Evolutionary conservation across 2,797 vertebrate species (phyloP).

Genomic region (Etheostoma nigrum): DNA sequence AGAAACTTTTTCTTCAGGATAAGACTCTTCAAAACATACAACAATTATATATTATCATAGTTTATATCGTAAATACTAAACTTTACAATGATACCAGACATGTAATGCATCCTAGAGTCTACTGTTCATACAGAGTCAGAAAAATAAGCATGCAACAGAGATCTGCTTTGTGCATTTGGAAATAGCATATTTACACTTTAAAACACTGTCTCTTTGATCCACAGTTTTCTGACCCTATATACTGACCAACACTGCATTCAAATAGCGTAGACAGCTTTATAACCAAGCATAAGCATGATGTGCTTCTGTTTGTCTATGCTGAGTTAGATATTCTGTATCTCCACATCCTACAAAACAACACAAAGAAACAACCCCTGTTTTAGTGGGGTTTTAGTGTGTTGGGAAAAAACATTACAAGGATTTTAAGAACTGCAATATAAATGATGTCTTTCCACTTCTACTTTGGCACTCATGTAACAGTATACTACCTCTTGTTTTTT

Average conservation of each 20-base stretch:
- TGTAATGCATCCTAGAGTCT: slow-evolving; percentile 77
- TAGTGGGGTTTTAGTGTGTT: slow-evolving; percentile 48
- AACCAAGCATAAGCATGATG: slow-evolving; percentile 35
- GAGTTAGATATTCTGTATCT: slow-evolving; percentile 44
- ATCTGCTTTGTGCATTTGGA: slow-evolving; percentile 80
- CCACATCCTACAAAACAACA: slow-evolving; percentile 65
- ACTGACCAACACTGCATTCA: slow-evolving; percentile 31
- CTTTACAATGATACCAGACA: slow-evolving; percentile 80
- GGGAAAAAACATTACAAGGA: slow-evolving; percentile 58
- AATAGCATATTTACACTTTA: slow-evolving; percentile 64
- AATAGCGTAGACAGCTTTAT: slow-evolving; percentile 33
- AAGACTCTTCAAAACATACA: slow-evolving; percentile 70
- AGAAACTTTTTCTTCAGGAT: slow-evolving; percentile 49
- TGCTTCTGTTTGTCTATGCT: slow-evolving; percentile 44
- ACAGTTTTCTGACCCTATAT: slow-evolving; percentile 63
- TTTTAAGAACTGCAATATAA: slow-evolving; percentile 66
- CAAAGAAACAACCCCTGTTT: slow-evolving; percentile 44
- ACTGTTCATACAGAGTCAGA: slow-evolving; percentile 75
- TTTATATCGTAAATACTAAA: slow-evolving; percentile 75
- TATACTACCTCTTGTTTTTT: slow-evolving; percentile 59
- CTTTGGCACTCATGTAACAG: slow-evolving; percentile 85
- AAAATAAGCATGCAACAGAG: slow-evolving; percentile 81
- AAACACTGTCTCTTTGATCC: slow-evolving; percentile 56
- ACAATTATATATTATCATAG: slow-evolving; percentile 83
- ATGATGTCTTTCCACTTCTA: slow-evolving; percentile 62